Percentiles rank a stretch among this genome's conserved stretches.
Evolutionary conservation across 2,113 vertebrate genomes (phyloP).

Genomic region (Camelus bactrianus): DNA sequence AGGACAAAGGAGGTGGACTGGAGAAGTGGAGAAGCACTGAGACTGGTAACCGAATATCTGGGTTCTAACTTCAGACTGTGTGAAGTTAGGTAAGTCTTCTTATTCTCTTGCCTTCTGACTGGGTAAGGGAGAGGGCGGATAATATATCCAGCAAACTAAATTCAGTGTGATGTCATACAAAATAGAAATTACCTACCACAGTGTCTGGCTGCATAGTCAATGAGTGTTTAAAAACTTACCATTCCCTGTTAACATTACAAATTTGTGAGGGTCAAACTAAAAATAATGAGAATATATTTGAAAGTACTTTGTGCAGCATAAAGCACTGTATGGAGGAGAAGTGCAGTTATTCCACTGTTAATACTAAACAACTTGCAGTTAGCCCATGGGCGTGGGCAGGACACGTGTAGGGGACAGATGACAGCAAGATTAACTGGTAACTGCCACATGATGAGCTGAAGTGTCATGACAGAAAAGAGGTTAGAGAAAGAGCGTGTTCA

Average conservation of each 20-base stretch:
- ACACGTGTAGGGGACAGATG: not conserved
- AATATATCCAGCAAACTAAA: not conserved
- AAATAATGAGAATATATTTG: not conserved
- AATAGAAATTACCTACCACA: not conserved
- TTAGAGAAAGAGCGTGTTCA: not conserved
- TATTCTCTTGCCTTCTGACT: not conserved
- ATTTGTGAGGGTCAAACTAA: slow-evolving; percentile 11
- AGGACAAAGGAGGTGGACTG: not conserved
- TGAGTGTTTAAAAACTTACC: not conserved
- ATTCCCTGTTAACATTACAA: not conserved
- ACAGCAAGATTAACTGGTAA: not conserved
- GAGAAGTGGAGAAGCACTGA: not conserved
- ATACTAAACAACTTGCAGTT: not conserved
- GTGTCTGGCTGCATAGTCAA: not conserved
- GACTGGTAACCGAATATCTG: not conserved
- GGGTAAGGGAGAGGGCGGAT: not conserved
- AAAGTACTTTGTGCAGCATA: not conserved
- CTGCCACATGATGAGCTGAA: not conserved
- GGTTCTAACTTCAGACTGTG: not conserved
- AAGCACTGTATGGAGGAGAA: not conserved
- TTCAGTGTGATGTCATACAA: not conserved
- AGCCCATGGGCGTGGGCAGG: not conserved
- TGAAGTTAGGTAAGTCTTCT: not conserved
- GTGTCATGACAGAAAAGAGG: not conserved
- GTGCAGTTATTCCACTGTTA: not conserved